These are phyloP conservation scores for Eulemur rubriventer DNA, from an alignment of 2,797 vertebrate species.

Conservation along the genomic window DNA sequence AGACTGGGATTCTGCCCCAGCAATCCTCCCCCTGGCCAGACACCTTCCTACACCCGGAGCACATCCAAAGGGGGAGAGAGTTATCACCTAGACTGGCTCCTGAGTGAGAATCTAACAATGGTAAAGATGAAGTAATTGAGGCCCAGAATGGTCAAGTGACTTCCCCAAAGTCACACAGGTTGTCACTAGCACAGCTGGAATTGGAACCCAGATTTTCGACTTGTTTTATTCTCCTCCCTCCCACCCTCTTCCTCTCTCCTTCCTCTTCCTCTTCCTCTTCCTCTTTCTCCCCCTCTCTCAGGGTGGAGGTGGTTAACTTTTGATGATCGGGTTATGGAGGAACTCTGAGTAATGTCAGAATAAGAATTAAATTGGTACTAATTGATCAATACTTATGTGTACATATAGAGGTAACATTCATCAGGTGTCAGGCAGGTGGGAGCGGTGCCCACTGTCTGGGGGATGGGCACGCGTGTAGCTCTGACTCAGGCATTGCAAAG, in stretches of 20 bases:
- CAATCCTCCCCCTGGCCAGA: neutral
- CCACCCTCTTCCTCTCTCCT: neutral
- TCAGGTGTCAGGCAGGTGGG: too few species aligned
- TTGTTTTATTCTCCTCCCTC: neutral
- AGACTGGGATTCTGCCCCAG: neutral
- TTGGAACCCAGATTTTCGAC: neutral
- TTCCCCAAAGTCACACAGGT: conserved; percentile 4
- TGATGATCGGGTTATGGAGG: conserved; percentile 6
- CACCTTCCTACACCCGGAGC: neutral
- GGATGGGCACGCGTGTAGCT: too few species aligned
- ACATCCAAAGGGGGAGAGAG: neutral
- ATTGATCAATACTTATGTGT: too few species aligned
- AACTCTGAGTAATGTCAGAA: neutral
- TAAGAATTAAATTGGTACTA: neutral
- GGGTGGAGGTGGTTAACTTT: neutral
- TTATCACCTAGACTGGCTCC: neutral
- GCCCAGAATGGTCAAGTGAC: neutral
- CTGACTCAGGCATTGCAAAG: too few species aligned
- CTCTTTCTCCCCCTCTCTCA: neutral
- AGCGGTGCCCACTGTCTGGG: too few species aligned
- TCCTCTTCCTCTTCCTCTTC: neutral
- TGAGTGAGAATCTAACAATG: neutral
- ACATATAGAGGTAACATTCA: too few species aligned
- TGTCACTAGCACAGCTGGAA: neutral
- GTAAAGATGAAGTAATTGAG: neutral